Conservation (phyloP, 2,797 vertebrate species). For the Amblyopsis hoosieri region DNA sequence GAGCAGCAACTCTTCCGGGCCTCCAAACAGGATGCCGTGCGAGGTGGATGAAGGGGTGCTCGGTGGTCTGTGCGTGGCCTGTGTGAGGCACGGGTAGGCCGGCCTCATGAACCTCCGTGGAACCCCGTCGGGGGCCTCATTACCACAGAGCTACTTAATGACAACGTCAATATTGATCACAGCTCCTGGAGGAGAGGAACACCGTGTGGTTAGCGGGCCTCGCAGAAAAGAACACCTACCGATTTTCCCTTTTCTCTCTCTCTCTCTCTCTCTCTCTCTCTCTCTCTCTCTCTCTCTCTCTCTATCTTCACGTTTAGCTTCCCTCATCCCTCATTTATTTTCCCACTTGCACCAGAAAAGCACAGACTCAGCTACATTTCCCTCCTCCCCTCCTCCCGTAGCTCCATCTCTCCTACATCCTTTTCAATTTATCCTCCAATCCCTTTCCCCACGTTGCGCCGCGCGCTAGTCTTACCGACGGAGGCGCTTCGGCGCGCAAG, state of each 20-base stretch:
- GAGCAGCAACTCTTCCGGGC: constrained; percentile 39
- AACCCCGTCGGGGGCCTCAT: constrained; percentile 66
- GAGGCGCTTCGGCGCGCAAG: constrained; percentile 21
- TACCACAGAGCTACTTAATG: constrained; percentile 76
- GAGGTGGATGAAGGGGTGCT: constrained; percentile 34
- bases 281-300: background rate
- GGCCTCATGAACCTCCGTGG: constrained; percentile 67
- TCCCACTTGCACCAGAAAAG: constrained; percentile 50
- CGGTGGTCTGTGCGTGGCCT: constrained; percentile 35
- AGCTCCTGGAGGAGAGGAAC: constrained; percentile 60
- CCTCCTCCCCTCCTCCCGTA: constrained; percentile 43
- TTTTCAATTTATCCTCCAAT: constrained; percentile 22
- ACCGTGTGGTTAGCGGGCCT: constrained; percentile 59
- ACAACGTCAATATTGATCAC: constrained; percentile 78
- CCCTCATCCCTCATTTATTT: constrained; percentile 57
- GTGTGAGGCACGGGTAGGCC: constrained; percentile 48
- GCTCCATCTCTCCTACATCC: constrained; percentile 41
- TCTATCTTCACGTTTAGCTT: constrained; percentile 47
- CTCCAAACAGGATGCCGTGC: constrained; percentile 16
- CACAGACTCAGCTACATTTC: constrained; percentile 54
- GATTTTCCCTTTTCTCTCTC: constrained; percentile 29
- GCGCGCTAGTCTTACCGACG: constrained; percentile 10
- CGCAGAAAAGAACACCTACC: constrained; percentile 16
- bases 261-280: constrained; percentile 5
- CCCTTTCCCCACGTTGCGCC: constrained; percentile 18